phyloP scores from a whole-genome alignment of 2,113 vertebrate species.

The Girardinichthys multiradiatus region DNA sequence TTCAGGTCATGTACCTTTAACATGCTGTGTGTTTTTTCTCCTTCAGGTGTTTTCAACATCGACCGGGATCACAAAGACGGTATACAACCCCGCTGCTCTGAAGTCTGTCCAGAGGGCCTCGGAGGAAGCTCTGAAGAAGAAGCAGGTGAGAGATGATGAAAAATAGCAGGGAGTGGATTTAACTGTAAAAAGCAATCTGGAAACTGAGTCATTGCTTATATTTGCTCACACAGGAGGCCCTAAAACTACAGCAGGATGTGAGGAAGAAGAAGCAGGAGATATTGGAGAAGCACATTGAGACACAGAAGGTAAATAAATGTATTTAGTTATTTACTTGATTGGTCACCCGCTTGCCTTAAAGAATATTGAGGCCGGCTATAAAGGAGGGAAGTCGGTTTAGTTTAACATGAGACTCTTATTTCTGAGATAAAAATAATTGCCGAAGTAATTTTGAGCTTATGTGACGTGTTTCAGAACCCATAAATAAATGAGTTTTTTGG shows the following conservation, averaged over 20 bases:
- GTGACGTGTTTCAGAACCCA: no score
- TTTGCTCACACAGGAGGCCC: slow-evolving; percentile 84
- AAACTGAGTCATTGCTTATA: background rate
- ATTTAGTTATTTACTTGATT: background rate
- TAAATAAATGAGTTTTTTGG: no score
- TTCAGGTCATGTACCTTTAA: background rate
- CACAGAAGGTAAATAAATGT: slow-evolving; percentile 87
- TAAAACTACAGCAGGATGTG: slow-evolving; percentile 94
- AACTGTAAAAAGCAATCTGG: background rate
- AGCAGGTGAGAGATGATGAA: slow-evolving; percentile 82
- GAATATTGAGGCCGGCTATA: no score
- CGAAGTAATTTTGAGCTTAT: no score
- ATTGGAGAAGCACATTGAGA: slow-evolving; percentile 97
- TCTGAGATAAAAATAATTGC: no score
- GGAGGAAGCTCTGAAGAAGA: slow-evolving; percentile 94
- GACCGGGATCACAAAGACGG: slow-evolving; percentile 95
- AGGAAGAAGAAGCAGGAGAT: slow-evolving; percentile 98
- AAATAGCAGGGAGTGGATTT: background rate
- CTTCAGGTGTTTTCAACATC: slow-evolving; percentile 93
- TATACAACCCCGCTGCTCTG: slow-evolving; percentile 95
- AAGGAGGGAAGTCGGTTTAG: no score
- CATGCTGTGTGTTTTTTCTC: background rate
- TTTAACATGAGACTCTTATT: no score
- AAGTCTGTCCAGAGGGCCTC: slow-evolving; percentile 90
- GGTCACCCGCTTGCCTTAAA: no score